Evolutionary conservation across 1,140 invertebrate genomes (phyloP).

Genomic region (Campoletis sonorensis): DNA sequence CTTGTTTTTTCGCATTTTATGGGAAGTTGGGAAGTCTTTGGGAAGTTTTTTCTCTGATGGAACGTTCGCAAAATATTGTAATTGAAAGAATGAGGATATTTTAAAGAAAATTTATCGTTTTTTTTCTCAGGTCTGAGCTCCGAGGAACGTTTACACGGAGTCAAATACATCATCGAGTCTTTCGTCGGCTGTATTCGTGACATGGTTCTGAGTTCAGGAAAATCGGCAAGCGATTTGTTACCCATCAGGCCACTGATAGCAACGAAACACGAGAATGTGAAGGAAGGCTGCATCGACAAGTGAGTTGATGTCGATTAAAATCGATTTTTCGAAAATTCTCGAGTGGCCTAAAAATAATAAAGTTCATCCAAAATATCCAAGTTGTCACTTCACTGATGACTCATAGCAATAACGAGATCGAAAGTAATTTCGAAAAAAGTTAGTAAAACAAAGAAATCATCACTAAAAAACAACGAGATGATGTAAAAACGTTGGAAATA

Average conservation of each 20-base stretch:
- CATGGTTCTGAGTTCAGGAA: slow-evolving; percentile 88
- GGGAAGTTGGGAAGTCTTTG: too few relatives aligned
- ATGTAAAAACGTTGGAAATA: not conserved
- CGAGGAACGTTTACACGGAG: slow-evolving; percentile 89
- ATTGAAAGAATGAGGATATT: too few relatives aligned
- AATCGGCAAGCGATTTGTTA: slow-evolving; percentile 87
- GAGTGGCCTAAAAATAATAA: too few relatives aligned
- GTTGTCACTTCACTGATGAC: too few relatives aligned
- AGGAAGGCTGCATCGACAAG: slow-evolving; percentile 89
- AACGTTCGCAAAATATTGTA: not conserved
- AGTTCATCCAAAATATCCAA: too few relatives aligned
- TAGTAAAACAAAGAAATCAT: too few relatives aligned
- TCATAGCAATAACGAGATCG: too few relatives aligned
- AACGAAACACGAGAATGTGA: slow-evolving; percentile 90
- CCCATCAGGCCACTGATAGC: slow-evolving; percentile 88
- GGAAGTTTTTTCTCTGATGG: too few relatives aligned
- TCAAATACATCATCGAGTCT: slow-evolving; percentile 93
- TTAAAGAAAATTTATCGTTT: slow-evolving; percentile 14
- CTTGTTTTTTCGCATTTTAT: too few relatives aligned
- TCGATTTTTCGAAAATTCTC: slow-evolving; percentile 9
- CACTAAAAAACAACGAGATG: not conserved
- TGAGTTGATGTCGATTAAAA: slow-evolving; percentile 58
- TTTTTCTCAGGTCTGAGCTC: slow-evolving; percentile 86
- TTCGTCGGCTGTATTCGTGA: slow-evolving; percentile 94
- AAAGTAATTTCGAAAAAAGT: too few relatives aligned